phyloP scores from a whole-genome alignment of 2,888 invertebrate species.

The Cephalotes varians region DNA sequence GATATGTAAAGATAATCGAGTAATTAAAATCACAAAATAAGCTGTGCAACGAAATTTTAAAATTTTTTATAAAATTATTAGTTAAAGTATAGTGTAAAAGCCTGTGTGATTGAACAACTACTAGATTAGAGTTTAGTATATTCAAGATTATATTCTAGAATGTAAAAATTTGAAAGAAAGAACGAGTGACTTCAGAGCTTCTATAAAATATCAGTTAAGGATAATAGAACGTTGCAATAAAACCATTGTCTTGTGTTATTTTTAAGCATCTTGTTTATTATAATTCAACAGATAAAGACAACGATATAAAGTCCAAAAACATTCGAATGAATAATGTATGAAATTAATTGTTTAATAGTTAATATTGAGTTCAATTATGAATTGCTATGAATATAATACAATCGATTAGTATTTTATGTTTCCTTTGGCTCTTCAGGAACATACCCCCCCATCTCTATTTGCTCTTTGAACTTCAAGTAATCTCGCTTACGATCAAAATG shows the following conservation, averaged over 20 bases:
- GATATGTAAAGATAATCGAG: constrained; percentile 16
- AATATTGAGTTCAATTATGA: constrained; percentile 60
- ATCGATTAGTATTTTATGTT: constrained; percentile 67
- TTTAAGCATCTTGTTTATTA: constrained; percentile 70
- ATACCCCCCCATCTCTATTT: constrained; percentile 94
- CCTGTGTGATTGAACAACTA: constrained; percentile 57
- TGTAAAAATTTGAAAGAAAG: constrained; percentile 31
- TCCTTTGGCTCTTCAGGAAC: constrained; percentile 88
- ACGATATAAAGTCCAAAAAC: constrained; percentile 56
- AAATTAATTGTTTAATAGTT: constrained; percentile 47
- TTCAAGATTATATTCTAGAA: constrained; percentile 23
- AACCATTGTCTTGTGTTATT: constrained; percentile 67
- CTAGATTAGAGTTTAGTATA: constrained; percentile 43
- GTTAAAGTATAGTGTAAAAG: constrained; percentile 57
- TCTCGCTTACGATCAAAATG: constrained; percentile 97
- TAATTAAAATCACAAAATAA: constrained; percentile 59
- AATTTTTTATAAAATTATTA: constrained; percentile 48
- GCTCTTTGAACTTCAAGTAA: constrained; percentile 95
- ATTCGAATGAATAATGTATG: constrained; percentile 52
- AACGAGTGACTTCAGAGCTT: background rate
- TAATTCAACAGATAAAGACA: constrained; percentile 63
- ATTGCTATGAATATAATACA: constrained; percentile 60
- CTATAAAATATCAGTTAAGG: constrained; percentile 63
- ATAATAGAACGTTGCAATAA: constrained; percentile 51
- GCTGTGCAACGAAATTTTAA: constrained; percentile 19